A percentile compares a stretch with the other conserved stretches of the same genome.
These are phyloP conservation scores for Piaya cayana DNA, from an alignment of 2,113 vertebrate species.

Conservation along the genomic window DNA sequence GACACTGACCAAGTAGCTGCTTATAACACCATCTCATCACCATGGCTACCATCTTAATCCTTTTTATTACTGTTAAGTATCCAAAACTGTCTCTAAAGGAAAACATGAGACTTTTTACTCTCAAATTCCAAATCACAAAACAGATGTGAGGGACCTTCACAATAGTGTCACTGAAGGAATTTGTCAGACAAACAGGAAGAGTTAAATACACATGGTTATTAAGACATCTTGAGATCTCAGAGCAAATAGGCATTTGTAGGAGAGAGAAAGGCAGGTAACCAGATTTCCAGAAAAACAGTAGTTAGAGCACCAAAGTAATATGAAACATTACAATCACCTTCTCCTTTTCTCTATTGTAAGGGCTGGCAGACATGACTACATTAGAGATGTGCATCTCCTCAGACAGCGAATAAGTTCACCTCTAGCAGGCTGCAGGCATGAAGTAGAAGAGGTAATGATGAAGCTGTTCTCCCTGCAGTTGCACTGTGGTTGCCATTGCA, in stretches of 20 bases:
- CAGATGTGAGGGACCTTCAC: not conserved
- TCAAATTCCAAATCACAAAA: not conserved
- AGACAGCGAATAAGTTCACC: not conserved
- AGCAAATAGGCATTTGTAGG: not conserved
- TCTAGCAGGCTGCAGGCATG: not conserved
- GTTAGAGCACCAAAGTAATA: not conserved
- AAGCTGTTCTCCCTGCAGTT: not conserved
- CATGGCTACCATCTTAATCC: not conserved
- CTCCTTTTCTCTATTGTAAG: not conserved
- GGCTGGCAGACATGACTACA: not conserved
- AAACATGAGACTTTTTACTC: not conserved
- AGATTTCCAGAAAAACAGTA: not conserved
- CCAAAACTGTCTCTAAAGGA: not conserved
- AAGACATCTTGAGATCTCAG: not conserved
- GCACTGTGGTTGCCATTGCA: accelerated
- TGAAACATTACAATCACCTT: not conserved
- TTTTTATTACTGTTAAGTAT: not conserved
- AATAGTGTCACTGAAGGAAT: not conserved
- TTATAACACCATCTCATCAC: not conserved
- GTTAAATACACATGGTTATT: not conserved
- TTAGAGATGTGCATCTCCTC: not conserved
- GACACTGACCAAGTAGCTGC: not conserved
- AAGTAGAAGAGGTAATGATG: not conserved
- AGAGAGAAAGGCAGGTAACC: not conserved
- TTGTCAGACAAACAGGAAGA: not conserved